Conservation (phyloP, 2,888 invertebrate genomes). For the Lutraria lutraria region DNA sequence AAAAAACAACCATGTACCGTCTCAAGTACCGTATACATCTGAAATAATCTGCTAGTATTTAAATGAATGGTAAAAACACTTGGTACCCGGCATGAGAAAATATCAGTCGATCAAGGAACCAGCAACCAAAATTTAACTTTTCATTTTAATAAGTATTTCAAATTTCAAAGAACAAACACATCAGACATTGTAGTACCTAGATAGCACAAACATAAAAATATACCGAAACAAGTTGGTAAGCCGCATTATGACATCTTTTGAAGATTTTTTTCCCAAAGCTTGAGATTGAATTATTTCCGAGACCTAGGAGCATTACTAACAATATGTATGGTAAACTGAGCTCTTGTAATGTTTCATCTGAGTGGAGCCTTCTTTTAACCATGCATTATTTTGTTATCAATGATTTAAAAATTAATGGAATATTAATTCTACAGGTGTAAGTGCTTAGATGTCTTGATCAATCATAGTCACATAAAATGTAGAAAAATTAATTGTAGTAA, state of each 20-base stretch:
- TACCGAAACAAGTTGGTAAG: too few relatives aligned
- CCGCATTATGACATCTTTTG: neutral
- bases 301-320: neutral
- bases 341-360: neutral
- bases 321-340: neutral
- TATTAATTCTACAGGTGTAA: conserved; percentile 19
- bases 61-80: neutral
- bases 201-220: too few relatives aligned
- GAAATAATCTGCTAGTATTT: neutral
- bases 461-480: neutral
- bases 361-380: neutral
- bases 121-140: too few relatives aligned
- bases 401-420: neutral
- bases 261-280: neutral
- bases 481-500: neutral
- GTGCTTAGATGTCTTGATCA: neutral
- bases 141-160: too few relatives aligned
- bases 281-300: neutral
- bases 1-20: neutral
- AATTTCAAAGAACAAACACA: too few relatives aligned
- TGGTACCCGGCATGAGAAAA: too few relatives aligned
- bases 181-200: too few relatives aligned
- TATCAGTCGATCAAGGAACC: too few relatives aligned
- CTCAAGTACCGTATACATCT: neutral
- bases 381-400: neutral